Evolutionary conservation across 2,113 vertebrate genomes (phyloP).

Genomic region (Capra hircus): DNA sequence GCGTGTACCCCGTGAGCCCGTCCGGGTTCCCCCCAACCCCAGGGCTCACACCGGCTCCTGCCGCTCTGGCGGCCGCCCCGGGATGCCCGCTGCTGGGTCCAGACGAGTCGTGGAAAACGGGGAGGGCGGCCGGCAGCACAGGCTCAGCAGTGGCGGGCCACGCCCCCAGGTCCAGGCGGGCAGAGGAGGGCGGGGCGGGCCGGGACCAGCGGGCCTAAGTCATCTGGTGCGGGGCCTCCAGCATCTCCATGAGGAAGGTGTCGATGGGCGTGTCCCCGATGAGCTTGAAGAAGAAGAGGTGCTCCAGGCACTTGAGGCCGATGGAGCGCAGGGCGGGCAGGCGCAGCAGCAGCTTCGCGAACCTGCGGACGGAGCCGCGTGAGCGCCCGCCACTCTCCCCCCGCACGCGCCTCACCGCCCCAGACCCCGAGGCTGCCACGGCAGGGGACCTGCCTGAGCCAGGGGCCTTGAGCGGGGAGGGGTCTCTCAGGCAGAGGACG

Average conservation of each 20-base stretch:
- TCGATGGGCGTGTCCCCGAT: constrained; percentile 99
- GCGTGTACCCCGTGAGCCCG: rapidly evolving
- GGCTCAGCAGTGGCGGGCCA: constrained; percentile 54
- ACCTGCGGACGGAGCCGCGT: constrained; percentile 79
- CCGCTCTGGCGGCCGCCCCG: not conserved
- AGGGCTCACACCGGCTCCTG: not conserved
- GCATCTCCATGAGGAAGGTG: constrained; percentile 99
- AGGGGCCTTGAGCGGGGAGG: rapidly evolving
- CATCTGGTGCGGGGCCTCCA: constrained; percentile 98
- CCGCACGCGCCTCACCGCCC: rapidly evolving
- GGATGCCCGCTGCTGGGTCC: constrained; percentile 36
- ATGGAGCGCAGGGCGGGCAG: constrained; percentile 97
- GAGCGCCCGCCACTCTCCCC: rapidly evolving
- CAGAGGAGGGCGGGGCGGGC: not conserved
- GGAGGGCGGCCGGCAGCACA: constrained; percentile 12
- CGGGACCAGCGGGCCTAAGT: constrained; percentile 83
- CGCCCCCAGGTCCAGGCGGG: not conserved
- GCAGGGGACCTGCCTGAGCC: not conserved
- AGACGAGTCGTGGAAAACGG: not conserved
- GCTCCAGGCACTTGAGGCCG: constrained; percentile 98
- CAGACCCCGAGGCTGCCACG: not conserved
- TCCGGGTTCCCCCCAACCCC: rapidly evolving
- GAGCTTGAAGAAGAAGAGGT: constrained; percentile 99
- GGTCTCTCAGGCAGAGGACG: rapidly evolving
- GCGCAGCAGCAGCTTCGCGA: constrained; percentile 95